phyloP scores from a whole-genome alignment of 1,140 invertebrate species.

The Drosophila virilis region DNA sequence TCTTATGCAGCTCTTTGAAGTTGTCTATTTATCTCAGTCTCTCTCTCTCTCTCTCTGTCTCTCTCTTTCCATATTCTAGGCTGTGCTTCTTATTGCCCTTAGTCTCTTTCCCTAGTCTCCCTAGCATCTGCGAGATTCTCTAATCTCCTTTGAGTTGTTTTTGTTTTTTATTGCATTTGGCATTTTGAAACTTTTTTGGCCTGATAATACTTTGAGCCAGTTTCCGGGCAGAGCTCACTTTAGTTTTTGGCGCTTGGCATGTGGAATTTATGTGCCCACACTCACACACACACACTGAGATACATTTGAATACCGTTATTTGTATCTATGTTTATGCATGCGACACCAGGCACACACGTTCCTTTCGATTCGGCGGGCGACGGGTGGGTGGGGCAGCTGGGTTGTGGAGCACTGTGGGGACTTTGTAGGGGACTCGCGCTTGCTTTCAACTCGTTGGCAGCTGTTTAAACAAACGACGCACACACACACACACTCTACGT shows the following conservation, averaged over 20 bases:
- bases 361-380: background rate
- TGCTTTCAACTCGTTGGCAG: constrained; percentile 48
- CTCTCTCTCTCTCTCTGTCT: background rate
- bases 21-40: constrained; percentile 2
- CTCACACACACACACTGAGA: background rate
- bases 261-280: constrained; percentile 63
- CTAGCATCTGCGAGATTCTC: background rate
- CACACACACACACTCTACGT: constrained; percentile 29
- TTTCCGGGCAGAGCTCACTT: constrained; percentile 22
- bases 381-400: constrained; percentile 17
- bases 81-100: background rate
- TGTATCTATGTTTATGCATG: constrained; percentile 64
- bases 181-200: constrained; percentile 3
- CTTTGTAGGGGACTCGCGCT: constrained; percentile 9
- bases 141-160: background rate
- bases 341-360: constrained; percentile 25
- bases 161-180: background rate
- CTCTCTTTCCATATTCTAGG: background rate
- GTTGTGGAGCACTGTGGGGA: background rate
- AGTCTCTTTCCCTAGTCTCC: background rate
- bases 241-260: constrained; percentile 70
- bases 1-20: constrained; percentile 7
- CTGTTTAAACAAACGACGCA: constrained; percentile 69
- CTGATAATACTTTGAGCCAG: constrained; percentile 53
- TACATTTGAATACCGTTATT: constrained; percentile 43